Percentiles rank a stretch among this genome's conserved stretches.
These are phyloP conservation scores for Drosophila albomicans DNA, from an alignment of 1,140 invertebrate genomes.

Conservation along the genomic window DNA sequence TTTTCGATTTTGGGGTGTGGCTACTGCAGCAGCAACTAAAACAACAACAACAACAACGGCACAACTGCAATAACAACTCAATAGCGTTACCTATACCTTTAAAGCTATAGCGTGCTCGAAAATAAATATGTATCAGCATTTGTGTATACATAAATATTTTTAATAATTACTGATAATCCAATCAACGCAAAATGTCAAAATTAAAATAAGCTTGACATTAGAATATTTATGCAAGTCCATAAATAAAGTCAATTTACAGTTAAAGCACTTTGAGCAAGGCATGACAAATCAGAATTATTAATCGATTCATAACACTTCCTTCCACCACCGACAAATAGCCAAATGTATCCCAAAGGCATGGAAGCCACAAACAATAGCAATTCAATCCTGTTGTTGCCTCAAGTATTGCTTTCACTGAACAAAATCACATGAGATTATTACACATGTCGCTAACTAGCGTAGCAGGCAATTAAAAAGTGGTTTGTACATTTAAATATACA, in stretches of 20 bases:
- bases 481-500: conserved; percentile 12
- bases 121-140: not conserved
- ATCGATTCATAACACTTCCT: not conserved
- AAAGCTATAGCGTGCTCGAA: not conserved
- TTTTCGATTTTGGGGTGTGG: conserved; percentile 33
- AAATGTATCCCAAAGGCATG: not conserved
- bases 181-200: conserved; percentile 21
- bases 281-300: conserved; percentile 10
- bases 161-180: conserved; percentile 14
- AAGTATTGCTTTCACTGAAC: not conserved
- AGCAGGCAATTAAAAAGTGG: conserved; percentile 4
- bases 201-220: not conserved
- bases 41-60: conserved; percentile 9
- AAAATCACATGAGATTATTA: not conserved
- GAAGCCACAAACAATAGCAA: not conserved
- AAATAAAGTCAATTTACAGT: conserved; percentile 1
- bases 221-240: not conserved
- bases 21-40: conserved; percentile 14
- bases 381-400: not conserved
- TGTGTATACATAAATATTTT: conserved; percentile 12
- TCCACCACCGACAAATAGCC: not conserved
- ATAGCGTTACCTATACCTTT: not conserved
- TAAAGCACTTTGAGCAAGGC: not conserved
- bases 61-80: not conserved
- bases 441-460: not conserved